phyloP scores from a whole-genome alignment of 1,140 invertebrate genomes.

The Aphis gossypii region DNA sequence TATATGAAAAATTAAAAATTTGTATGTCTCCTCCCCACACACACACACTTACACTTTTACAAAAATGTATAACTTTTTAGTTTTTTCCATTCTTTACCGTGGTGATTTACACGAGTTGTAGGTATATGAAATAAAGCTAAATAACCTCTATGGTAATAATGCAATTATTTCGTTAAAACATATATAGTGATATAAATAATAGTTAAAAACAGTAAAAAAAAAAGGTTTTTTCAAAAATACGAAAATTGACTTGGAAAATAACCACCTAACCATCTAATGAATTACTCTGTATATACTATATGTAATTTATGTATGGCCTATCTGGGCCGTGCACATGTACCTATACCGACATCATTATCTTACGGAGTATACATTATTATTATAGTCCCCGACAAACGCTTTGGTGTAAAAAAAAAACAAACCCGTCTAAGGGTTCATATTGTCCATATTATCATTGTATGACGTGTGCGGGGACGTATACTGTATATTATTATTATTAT shows the following conservation, averaged over 20 bases:
- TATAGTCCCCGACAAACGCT: neutral
- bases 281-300: neutral
- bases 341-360: neutral
- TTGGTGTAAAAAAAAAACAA: neutral
- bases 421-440: neutral
- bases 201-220: neutral
- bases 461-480: neutral
- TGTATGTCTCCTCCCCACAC: no score
- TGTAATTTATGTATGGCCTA: neutral
- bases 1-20: neutral
- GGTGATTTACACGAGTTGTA: neutral
- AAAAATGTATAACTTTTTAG: neutral
- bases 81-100: neutral
- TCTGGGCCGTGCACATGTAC: neutral
- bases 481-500: neutral
- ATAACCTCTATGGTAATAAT: neutral
- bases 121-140: neutral
- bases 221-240: neutral
- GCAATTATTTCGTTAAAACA: neutral
- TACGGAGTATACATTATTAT: neutral
- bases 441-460: neutral
- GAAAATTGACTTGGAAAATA: neutral
- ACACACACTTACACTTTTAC: no score
- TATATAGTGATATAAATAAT: neutral
- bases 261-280: neutral